Conservation (phyloP, 2,888 invertebrate species). For the Temnothorax unifasciatus region DNA sequence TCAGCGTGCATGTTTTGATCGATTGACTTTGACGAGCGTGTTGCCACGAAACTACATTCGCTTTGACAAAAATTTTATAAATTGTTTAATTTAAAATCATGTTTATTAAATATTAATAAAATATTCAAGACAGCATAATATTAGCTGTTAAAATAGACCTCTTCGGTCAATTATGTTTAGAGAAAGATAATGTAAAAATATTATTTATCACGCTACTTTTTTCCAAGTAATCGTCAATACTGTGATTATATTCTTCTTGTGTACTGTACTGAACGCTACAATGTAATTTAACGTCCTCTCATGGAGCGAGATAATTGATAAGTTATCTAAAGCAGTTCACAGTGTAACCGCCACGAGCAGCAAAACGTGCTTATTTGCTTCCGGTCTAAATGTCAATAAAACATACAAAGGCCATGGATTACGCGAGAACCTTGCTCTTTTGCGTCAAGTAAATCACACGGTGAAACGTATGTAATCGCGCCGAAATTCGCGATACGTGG, state of each 20-base stretch:
- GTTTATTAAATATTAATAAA: not conserved
- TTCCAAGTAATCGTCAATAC: not conserved
- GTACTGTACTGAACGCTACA: not conserved
- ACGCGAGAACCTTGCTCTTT: constrained; percentile 1
- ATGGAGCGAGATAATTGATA: constrained; percentile 41
- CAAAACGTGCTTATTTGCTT: constrained; percentile 23
- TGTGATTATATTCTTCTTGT: not conserved
- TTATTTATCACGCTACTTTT: not conserved
- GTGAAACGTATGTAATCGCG: not conserved
- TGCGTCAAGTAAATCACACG: not conserved
- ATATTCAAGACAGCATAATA: not conserved
- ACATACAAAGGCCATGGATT: constrained; percentile 34
- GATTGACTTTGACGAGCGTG: constrained; percentile 4
- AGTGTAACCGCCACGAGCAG: constrained; percentile 2
- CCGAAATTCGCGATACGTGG: constrained; percentile 8
- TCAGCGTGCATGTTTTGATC: not conserved
- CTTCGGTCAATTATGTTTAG: not conserved
- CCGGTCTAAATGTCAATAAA: constrained; percentile 33
- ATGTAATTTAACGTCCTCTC: not conserved
- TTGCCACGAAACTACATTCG: not conserved
- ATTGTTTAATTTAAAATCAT: not conserved
- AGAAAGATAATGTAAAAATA: not conserved
- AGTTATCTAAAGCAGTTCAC: constrained; percentile 34
- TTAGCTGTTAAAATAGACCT: not conserved
- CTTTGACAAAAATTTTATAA: not conserved